Percentiles rank a stretch among this genome's conserved stretches.
Conservation (phyloP, 2,888 invertebrate genomes). For the Drosophila koepferae region DNA sequence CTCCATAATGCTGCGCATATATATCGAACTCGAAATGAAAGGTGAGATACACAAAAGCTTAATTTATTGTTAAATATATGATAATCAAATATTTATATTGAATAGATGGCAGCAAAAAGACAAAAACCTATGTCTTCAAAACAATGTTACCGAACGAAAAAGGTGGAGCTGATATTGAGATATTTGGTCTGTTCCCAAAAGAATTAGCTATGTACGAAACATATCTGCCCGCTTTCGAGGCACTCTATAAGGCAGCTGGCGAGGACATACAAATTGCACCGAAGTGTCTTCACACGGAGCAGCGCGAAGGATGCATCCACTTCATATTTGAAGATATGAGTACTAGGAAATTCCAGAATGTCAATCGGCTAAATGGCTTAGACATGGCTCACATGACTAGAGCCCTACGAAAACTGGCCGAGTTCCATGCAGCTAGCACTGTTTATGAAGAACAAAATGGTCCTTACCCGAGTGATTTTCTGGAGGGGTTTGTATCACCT, state of each 20-base stretch:
- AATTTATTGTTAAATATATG: neutral
- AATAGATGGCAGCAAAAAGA: slow-evolving; percentile 63
- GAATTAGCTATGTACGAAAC: slow-evolving; percentile 79
- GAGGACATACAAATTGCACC: slow-evolving; percentile 74
- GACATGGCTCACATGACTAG: slow-evolving; percentile 74
- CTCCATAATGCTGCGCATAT: slow-evolving; percentile 78
- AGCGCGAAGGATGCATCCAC: slow-evolving; percentile 55
- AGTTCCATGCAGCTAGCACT: slow-evolving; percentile 82
- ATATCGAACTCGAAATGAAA: slow-evolving; percentile 73
- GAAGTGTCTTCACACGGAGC: slow-evolving; percentile 70
- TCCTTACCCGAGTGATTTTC: slow-evolving; percentile 59
- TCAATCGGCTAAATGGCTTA: slow-evolving; percentile 77
- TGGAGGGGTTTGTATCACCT: slow-evolving; percentile 55
- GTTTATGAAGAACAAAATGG: slow-evolving; percentile 76
- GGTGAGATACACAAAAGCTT: slow-evolving; percentile 44
- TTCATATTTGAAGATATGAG: slow-evolving; percentile 82
- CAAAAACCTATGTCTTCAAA: slow-evolving; percentile 76
- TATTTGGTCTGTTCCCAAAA: slow-evolving; percentile 76
- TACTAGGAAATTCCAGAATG: slow-evolving; percentile 62
- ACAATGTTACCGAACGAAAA: slow-evolving; percentile 68
- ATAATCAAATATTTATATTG: neutral
- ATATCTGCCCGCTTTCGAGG: slow-evolving; percentile 79
- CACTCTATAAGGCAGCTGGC: slow-evolving; percentile 72
- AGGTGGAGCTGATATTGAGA: slow-evolving; percentile 62
- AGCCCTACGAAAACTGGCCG: slow-evolving; percentile 75